These are phyloP conservation scores for Uria aalge DNA, from an alignment of 2,113 vertebrate species.

Conservation along the genomic window DNA sequence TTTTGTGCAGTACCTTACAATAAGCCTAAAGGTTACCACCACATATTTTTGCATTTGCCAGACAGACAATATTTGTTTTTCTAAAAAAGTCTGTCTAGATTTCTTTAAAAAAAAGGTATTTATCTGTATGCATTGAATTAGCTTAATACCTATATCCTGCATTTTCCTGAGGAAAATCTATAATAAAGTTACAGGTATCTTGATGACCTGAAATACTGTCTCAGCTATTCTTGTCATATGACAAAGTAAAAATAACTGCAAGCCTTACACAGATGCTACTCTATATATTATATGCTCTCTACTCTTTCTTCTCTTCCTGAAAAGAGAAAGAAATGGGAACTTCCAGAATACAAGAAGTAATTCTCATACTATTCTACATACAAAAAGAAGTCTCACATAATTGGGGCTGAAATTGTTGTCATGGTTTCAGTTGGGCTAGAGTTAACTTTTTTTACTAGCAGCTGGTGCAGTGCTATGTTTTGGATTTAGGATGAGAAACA, in stretches of 20 bases:
- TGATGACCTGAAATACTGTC: background rate
- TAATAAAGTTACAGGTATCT: background rate
- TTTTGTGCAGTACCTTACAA: background rate
- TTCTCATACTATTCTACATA: background rate
- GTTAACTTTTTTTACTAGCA: background rate
- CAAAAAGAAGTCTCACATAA: background rate
- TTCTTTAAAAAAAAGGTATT: background rate
- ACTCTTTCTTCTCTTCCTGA: background rate
- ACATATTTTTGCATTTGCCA: background rate
- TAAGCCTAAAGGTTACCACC: background rate
- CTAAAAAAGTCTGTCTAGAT: background rate
- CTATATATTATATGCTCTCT: background rate
- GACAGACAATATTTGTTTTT: background rate
- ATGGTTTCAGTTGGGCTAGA: background rate
- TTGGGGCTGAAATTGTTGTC: background rate
- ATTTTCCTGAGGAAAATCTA: background rate
- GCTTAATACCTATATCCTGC: background rate
- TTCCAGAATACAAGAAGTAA: background rate
- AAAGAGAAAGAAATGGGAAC: background rate
- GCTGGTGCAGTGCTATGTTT: background rate
- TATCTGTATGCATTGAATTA: background rate
- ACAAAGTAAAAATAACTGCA: background rate
- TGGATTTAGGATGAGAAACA: background rate
- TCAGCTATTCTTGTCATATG: background rate
- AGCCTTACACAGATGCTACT: background rate